Conservation (phyloP, 2,113 vertebrate genomes). For the Callocephalon fimbriatum region DNA sequence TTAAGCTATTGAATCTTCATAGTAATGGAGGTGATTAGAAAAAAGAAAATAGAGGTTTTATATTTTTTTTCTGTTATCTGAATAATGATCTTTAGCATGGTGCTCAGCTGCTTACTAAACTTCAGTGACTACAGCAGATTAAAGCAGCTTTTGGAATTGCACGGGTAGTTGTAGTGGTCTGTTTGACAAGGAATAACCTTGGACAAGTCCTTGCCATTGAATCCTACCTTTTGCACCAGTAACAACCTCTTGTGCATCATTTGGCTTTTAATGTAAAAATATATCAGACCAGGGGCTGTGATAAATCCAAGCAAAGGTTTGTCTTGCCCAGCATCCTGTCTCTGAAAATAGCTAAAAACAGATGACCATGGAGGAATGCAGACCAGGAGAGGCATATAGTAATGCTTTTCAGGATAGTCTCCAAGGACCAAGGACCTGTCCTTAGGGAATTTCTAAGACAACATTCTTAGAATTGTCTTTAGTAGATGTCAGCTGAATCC, state of each 20-base stretch:
- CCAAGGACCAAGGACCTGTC: background rate
- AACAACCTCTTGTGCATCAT: background rate
- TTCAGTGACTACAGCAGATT: background rate
- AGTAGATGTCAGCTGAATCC: background rate
- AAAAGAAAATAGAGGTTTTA: background rate
- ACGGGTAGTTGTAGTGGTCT: background rate
- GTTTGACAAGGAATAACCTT: background rate
- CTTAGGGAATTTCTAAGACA: background rate
- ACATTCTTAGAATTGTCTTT: background rate
- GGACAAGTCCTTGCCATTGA: background rate
- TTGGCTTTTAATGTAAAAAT: background rate
- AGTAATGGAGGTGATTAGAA: background rate
- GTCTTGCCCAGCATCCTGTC: background rate
- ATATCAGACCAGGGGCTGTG: background rate
- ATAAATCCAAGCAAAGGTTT: background rate
- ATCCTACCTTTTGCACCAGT: background rate
- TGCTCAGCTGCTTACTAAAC: background rate
- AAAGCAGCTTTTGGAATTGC: background rate
- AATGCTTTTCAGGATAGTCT: background rate
- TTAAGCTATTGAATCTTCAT: background rate
- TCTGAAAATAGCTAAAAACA: background rate
- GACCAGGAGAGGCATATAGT: background rate
- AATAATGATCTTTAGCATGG: background rate
- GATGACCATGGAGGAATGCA: background rate
- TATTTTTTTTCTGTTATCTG: background rate